These are phyloP conservation scores for Cotesia chilonis DNA, from an alignment of 1,140 invertebrate genomes.

Conservation along the genomic window DNA sequence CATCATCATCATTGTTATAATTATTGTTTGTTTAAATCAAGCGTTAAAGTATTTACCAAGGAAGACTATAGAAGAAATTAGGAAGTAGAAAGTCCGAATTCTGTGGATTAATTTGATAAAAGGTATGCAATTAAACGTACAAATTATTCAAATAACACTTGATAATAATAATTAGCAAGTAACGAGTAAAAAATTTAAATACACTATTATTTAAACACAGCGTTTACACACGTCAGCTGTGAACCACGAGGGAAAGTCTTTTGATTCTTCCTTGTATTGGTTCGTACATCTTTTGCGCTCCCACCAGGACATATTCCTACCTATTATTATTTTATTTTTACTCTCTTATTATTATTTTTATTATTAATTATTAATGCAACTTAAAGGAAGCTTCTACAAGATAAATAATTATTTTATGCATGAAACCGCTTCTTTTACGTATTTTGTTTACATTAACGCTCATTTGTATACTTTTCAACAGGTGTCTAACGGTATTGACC, in stretches of 20 bases:
- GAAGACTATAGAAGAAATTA: background rate
- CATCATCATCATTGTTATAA: background rate
- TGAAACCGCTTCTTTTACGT: no score
- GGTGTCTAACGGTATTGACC: no score
- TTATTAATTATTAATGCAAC: no score
- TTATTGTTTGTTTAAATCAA: background rate
- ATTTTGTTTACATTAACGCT: no score
- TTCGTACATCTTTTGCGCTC: background rate
- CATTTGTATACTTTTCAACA: no score
- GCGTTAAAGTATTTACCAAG: background rate
- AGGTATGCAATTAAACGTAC: conserved; percentile 1
- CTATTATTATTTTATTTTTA: no score
- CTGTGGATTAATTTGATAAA: conserved; percentile 11
- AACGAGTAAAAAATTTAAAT: background rate
- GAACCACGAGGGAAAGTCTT: conserved; percentile 42
- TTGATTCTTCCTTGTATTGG: conserved; percentile 18
- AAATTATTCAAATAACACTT: no score
- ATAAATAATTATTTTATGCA: no score
- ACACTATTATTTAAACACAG: background rate
- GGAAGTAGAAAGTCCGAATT: conserved; percentile 17
- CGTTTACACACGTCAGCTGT: conserved; percentile 38
- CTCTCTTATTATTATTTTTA: no score
- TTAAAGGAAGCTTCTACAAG: no score
- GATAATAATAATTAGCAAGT: background rate
- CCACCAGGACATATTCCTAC: background rate